Conservation (phyloP, 2,113 vertebrate genomes). For the Hystrix cristata region DNA sequence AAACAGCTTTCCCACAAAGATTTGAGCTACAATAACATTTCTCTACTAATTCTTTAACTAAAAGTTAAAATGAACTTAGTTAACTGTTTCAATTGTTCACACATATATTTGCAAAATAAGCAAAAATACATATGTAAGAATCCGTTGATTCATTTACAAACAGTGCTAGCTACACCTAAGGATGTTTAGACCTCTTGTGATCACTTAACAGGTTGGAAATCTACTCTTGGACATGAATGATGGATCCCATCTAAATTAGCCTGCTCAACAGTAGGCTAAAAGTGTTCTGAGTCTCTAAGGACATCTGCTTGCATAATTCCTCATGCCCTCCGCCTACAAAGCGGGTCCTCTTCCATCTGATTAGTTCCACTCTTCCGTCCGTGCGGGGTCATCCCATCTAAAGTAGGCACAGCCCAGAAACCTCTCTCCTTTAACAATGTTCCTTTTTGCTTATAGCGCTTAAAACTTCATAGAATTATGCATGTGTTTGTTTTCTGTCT, state of each 20-base stretch:
- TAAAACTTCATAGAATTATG: not conserved
- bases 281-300: not conserved
- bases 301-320: not conserved
- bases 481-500: not conserved
- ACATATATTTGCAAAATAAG: not conserved
- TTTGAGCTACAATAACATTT: not conserved
- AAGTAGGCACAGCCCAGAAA: not conserved
- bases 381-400: not conserved
- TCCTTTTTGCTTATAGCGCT: not conserved
- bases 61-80: not conserved
- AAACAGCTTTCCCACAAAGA: not conserved
- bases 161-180: not conserved
- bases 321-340: not conserved
- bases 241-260: not conserved
- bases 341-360: not conserved
- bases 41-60: not conserved
- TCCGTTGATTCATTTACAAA: not conserved
- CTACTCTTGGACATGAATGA: not conserved
- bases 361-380: not conserved
- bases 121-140: not conserved
- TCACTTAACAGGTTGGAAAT: not conserved
- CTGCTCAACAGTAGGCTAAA: not conserved
- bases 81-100: not conserved
- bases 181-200: not conserved
- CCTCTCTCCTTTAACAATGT: not conserved